Conservation (phyloP, 2,797 vertebrate genomes). For the Xiphorhynchus erythropygius region DNA sequence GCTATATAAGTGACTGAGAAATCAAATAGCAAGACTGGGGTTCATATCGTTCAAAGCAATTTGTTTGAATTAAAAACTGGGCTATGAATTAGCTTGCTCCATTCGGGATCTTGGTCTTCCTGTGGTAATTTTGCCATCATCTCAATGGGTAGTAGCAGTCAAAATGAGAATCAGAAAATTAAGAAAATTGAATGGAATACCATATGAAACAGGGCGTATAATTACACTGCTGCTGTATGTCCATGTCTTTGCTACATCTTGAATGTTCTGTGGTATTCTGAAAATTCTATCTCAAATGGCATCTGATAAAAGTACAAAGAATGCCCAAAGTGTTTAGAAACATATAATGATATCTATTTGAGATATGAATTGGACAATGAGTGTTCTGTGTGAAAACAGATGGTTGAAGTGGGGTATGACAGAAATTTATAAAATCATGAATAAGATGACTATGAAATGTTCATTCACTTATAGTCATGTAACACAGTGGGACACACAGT, state of each 20-base stretch:
- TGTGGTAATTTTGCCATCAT: not conserved
- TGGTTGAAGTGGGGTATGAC: not conserved
- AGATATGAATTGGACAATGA: not conserved
- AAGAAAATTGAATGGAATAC: not conserved
- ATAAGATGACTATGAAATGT: not conserved
- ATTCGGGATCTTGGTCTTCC: not conserved
- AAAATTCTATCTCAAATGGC: not conserved
- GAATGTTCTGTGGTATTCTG: not conserved
- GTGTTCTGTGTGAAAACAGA: not conserved
- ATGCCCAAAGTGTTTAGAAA: not conserved
- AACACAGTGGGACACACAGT: not conserved
- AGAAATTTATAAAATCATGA: not conserved
- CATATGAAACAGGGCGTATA: not conserved
- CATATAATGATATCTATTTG: not conserved
- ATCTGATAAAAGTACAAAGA: not conserved
- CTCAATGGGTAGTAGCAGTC: not conserved
- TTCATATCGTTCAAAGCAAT: not conserved
- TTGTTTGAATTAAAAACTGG: not conserved
- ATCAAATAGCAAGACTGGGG: not conserved
- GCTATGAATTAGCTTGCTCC: not conserved
- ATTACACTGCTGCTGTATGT: not conserved
- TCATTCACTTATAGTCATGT: not conserved
- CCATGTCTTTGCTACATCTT: not conserved
- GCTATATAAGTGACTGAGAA: not conserved
- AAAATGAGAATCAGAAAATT: not conserved